These are phyloP conservation scores for Ametastegia equiseti DNA, from an alignment of 2,888 invertebrate genomes.

Conservation along the genomic window DNA sequence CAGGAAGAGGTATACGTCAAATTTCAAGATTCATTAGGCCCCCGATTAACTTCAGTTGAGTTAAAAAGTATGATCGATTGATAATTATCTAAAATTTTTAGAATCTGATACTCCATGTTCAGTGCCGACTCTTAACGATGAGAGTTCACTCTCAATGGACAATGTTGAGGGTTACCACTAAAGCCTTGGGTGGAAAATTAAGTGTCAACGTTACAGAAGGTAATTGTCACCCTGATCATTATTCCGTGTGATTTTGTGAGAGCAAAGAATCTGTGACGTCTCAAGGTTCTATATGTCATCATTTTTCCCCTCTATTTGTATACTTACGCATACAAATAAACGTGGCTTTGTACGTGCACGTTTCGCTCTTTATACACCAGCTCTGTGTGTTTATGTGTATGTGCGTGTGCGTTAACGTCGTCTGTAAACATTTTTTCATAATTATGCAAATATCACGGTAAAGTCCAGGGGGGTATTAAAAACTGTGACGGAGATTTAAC, in stretches of 20 bases:
- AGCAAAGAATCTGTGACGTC: background rate
- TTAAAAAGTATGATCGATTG: too few species aligned
- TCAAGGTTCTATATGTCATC: background rate
- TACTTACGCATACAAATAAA: background rate
- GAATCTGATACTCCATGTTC: too few species aligned
- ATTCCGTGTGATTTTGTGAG: background rate
- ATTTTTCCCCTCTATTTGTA: background rate
- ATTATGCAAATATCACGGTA: slow-evolving; percentile 36
- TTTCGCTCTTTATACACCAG: too few species aligned
- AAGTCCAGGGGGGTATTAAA: slow-evolving; percentile 30
- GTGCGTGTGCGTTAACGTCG: background rate
- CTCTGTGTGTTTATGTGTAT: background rate
- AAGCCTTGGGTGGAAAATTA: too few species aligned
- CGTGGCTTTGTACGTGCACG: background rate
- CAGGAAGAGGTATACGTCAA: too few species aligned
- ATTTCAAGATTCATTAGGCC: too few species aligned
- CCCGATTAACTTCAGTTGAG: too few species aligned
- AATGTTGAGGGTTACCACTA: too few species aligned
- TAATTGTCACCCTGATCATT: background rate
- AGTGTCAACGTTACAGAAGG: too few species aligned
- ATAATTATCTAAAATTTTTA: too few species aligned
- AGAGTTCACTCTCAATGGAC: too few species aligned
- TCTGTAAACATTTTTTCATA: slow-evolving; percentile 37
- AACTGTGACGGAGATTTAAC: slow-evolving; percentile 42
- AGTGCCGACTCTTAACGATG: too few species aligned